Percentiles rank a stretch among this genome's conserved stretches.
phyloP scores from a whole-genome alignment of 2,888 invertebrate genomes.

The Chamaedrilus cognettii region DNA sequence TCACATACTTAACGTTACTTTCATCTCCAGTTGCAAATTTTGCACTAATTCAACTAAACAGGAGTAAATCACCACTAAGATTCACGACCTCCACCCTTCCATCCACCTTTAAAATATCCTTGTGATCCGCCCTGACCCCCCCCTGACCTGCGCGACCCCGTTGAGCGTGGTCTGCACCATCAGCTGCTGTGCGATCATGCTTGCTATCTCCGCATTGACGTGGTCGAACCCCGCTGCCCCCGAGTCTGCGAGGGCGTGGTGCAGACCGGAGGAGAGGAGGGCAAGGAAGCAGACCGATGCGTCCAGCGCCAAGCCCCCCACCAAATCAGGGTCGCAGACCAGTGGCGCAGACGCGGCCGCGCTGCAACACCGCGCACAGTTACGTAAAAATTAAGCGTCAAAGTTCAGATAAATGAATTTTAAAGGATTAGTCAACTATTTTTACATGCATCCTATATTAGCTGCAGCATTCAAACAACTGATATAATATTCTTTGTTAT shows the following conservation, averaged over 20 bases:
- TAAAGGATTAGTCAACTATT: too few relatives aligned
- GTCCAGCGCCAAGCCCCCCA: conserved; percentile 77
- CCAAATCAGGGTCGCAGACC: conserved; percentile 76
- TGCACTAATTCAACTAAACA: too few relatives aligned
- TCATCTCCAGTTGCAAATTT: too few relatives aligned
- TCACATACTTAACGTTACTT: too few relatives aligned
- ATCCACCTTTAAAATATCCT: too few relatives aligned
- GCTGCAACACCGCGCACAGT: conserved; percentile 55
- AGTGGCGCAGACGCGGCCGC: conserved; percentile 80
- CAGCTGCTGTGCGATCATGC: conserved; percentile 64
- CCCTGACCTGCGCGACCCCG: conserved; percentile 82
- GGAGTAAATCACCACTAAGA: too few relatives aligned
- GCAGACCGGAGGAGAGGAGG: conserved; percentile 82
- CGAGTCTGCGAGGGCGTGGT: conserved; percentile 80
- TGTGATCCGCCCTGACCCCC: too few relatives aligned
- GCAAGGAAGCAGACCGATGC: conserved; percentile 79
- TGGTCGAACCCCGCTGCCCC: conserved; percentile 75
- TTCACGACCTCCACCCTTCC: too few relatives aligned
- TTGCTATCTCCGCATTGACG: conserved; percentile 62
- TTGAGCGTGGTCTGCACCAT: conserved; percentile 76
- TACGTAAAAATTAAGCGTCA: not conserved
- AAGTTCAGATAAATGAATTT: too few relatives aligned
- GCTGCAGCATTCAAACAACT: too few relatives aligned
- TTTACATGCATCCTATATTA: too few relatives aligned
- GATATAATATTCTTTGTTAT: too few relatives aligned